Percentiles rank a stretch among this genome's conserved stretches.
Evolutionary conservation across 2,797 vertebrate genomes (phyloP).

Genomic region (Characodon lateralis): DNA sequence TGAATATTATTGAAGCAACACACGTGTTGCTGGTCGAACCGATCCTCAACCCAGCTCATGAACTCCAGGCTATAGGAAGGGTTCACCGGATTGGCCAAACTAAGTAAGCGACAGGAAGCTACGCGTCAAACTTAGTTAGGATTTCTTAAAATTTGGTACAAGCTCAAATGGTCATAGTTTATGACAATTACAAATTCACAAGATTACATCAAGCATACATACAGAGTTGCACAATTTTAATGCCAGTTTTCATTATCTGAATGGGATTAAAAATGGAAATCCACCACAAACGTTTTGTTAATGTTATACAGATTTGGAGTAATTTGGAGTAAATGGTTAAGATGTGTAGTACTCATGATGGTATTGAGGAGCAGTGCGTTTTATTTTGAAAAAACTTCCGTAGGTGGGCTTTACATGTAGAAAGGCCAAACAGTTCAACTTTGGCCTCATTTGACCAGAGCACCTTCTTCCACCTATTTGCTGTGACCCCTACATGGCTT

Average conservation of each 20-base stretch:
- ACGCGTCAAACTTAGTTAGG: neutral
- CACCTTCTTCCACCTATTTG: too few species aligned
- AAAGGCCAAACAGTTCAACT: too few species aligned
- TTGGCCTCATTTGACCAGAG: too few species aligned
- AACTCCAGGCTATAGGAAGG: slow-evolving; percentile 96
- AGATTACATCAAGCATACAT: neutral
- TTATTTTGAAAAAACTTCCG: too few species aligned
- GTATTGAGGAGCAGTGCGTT: too few species aligned
- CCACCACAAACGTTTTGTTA: neutral
- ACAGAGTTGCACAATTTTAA: neutral
- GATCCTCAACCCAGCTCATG: slow-evolving; percentile 95
- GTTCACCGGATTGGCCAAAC: slow-evolving; percentile 98
- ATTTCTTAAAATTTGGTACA: neutral
- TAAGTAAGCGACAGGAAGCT: slow-evolving; percentile 81
- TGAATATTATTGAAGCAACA: slow-evolving; percentile 98
- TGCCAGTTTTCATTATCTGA: too few species aligned
- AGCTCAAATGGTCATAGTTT: neutral
- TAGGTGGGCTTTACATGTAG: too few species aligned
- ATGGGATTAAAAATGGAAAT: too few species aligned
- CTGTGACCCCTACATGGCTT: too few species aligned
- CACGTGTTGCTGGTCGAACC: slow-evolving; percentile 96
- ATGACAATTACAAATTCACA: neutral
- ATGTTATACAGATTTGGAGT: neutral
- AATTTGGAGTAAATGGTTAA: neutral
- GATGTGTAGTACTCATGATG: too few species aligned